Conservation (phyloP, 2,797 vertebrate species). For the Onychomys torridus region DNA sequence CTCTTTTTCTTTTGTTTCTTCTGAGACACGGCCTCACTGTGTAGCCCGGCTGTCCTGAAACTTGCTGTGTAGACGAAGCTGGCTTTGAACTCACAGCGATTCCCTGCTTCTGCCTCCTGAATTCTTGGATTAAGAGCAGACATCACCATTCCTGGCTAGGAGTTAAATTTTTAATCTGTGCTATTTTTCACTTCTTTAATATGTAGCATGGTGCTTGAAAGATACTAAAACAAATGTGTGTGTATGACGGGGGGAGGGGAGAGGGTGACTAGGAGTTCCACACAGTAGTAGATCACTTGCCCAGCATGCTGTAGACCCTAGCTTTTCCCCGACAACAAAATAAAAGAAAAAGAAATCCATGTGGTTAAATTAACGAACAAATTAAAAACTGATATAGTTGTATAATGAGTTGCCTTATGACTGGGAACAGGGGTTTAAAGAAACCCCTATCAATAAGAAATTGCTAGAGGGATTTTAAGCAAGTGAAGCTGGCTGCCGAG, state of each 20-base stretch:
- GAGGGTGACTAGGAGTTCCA: background rate
- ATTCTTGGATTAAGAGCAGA: background rate
- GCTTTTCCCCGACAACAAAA: background rate
- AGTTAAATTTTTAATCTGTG: background rate
- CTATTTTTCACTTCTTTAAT: background rate
- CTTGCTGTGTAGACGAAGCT: background rate
- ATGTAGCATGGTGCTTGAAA: background rate
- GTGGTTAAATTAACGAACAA: background rate
- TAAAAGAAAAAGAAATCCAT: background rate
- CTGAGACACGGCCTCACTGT: background rate
- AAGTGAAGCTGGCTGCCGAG: background rate
- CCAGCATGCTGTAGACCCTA: background rate
- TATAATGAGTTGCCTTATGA: slow-evolving; percentile 31
- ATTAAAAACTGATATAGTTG: background rate
- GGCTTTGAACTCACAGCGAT: background rate
- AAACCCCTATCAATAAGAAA: background rate
- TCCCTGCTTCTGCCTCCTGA: background rate
- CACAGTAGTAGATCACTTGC: background rate
- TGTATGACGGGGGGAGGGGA: background rate
- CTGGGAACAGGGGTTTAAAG: background rate
- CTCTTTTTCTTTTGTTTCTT: background rate
- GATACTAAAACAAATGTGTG: background rate
- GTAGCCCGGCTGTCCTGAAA: background rate
- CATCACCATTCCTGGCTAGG: too few relatives aligned
- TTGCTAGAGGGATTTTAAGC: slow-evolving; percentile 1